Evolutionary conservation across 2,797 vertebrate genomes (phyloP), one percentile per base, ranked within the genome.

Genomic region (Loris lydekkerianus): DNA sequence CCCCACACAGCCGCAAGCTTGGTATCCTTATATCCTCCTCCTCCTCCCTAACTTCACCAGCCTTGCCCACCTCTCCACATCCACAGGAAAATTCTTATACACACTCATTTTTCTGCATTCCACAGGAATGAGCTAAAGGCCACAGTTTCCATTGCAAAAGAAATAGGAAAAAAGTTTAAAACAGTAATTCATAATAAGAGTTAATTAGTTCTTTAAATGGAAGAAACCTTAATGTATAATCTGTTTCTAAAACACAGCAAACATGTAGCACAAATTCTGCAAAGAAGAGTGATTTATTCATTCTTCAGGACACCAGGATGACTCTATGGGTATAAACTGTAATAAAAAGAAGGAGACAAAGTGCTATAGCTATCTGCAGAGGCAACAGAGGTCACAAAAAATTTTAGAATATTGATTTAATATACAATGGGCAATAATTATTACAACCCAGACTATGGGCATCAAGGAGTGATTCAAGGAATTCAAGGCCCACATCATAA

Each of bases 71-170:
- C 81, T 85, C 67, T 87, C 88, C 37, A 8, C 46, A 27, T 60
- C 7, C 46, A 18, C 53, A 58, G 76, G 31, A 78, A 75, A 61
- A 70, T 85, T 60, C 78, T 31, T 61, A 18, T 9, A 23, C 11
- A 20, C 6, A 40, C 46, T 34, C 46, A 15, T 81, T 72, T 63
- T 60, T 49, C 58, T 58, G 61, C n/a, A 29, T 2, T 3, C 88
- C 96, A 83, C 86, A 95, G 82, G 82, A 95, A 96, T 83, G 86
- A 88, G 82, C 81, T 80, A 34, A 75, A n/a, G 60, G 92, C 73
- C 92, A 93, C 81, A 92, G 90, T 88, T 96, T 92, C 89, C 69
- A 78, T 10, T 86, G 53, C 86, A 97, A 92, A 92, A 72, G 77
- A 11, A 25, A 83, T 17, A 76, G 65, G 53, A 69, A 58, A 34